These are phyloP conservation scores for Erebia palarica DNA, from an alignment of 2,888 invertebrate genomes.

Conservation along the genomic window DNA sequence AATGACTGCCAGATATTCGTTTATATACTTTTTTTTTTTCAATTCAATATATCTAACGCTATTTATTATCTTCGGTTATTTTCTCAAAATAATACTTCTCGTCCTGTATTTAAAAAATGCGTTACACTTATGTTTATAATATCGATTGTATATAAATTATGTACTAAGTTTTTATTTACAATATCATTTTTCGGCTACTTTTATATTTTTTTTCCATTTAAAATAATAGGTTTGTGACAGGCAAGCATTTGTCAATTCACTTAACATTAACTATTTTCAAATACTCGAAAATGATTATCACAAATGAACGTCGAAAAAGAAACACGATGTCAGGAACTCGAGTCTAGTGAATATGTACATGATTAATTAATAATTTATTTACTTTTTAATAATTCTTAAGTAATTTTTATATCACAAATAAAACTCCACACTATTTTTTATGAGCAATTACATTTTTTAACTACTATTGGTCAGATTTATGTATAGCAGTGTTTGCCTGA, in stretches of 20 bases:
- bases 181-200: slow-evolving; percentile 74
- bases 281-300: slow-evolving; percentile 46
- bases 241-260: slow-evolving; percentile 68
- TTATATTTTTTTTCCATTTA: slow-evolving; percentile 51
- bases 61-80: slow-evolving; percentile 75
- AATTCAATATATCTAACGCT: slow-evolving; percentile 59
- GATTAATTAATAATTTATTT: slow-evolving; percentile 20
- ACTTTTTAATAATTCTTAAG: slow-evolving; percentile 50
- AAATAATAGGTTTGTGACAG: slow-evolving; percentile 61
- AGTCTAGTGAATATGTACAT: slow-evolving; percentile 63
- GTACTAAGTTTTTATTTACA: slow-evolving; percentile 73
- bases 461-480: slow-evolving; percentile 74
- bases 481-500: slow-evolving; percentile 43
- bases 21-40: slow-evolving; percentile 44
- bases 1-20: slow-evolving; percentile 43
- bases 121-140: slow-evolving; percentile 65
- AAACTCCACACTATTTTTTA: slow-evolving; percentile 72
- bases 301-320: slow-evolving; percentile 49
- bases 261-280: slow-evolving; percentile 48
- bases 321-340: slow-evolving; percentile 59
- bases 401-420: slow-evolving; percentile 73
- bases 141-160: slow-evolving; percentile 64
- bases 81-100: slow-evolving; percentile 63
- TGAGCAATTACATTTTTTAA: slow-evolving; percentile 72
- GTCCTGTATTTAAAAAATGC: slow-evolving; percentile 66